A percentile compares a stretch with the other conserved stretches of the same genome.
These are phyloP conservation scores for Andrena bucephala DNA, from an alignment of 2,888 invertebrate genomes.

Conservation along the genomic window DNA sequence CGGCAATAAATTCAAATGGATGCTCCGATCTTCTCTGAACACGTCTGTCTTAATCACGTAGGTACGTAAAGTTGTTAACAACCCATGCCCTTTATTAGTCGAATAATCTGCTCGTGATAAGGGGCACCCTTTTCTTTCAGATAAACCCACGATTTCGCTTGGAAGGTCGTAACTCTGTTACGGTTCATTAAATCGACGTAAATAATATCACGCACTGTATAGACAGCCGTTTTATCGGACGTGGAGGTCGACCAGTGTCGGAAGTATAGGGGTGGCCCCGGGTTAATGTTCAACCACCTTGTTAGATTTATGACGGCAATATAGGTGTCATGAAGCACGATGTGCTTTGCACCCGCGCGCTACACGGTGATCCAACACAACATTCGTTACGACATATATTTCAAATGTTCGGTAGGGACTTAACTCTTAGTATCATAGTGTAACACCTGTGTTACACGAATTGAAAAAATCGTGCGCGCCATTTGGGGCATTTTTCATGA, in stretches of 20 bases:
- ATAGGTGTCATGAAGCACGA: constrained; percentile 74
- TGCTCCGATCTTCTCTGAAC: too few relatives aligned
- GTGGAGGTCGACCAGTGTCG: constrained; percentile 74
- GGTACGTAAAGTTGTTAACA: not conserved
- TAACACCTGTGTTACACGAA: too few relatives aligned
- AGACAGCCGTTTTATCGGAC: constrained; percentile 74
- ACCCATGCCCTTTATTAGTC: not conserved
- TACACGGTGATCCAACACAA: constrained; percentile 35
- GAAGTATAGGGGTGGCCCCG: constrained; percentile 73
- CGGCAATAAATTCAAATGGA: not conserved
- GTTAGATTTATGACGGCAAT: constrained; percentile 82
- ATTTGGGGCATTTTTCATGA: too few relatives aligned
- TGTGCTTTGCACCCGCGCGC: constrained; percentile 66
- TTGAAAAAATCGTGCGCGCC: too few relatives aligned
- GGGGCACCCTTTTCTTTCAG: not conserved
- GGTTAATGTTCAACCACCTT: constrained; percentile 78
- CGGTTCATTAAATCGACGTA: constrained; percentile 67
- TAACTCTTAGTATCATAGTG: too few relatives aligned
- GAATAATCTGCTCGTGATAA: constrained; percentile 7
- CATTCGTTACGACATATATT: constrained; percentile 34
- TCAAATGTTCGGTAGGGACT: constrained; percentile 7
- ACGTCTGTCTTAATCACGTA: too few relatives aligned
- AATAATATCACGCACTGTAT: constrained; percentile 60
- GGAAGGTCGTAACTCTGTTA: constrained; percentile 38
- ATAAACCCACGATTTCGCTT: constrained; percentile 22